phyloP scores from a whole-genome alignment of 1,140 invertebrate genomes.

The Zelostemma sp. region DNA sequence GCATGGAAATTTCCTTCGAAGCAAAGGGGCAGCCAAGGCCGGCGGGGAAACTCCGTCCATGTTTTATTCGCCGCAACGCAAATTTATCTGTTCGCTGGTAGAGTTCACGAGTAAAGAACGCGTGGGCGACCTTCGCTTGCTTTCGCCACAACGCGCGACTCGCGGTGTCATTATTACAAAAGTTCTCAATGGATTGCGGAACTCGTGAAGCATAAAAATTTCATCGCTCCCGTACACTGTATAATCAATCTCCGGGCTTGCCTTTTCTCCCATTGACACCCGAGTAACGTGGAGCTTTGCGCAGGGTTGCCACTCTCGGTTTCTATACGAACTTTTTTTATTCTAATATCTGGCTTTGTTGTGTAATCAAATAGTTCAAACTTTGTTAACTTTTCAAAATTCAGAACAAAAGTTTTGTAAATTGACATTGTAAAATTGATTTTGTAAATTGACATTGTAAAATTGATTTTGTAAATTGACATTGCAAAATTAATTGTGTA shows the following conservation, averaged over 20 bases:
- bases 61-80: background rate
- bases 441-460: no score
- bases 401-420: no score
- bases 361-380: no score
- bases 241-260: background rate
- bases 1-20: background rate
- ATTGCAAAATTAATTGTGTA: no score
- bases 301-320: no score
- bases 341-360: no score
- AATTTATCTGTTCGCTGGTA: background rate
- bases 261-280: background rate
- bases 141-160: slow-evolving; percentile 45
- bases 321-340: no score
- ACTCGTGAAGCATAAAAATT: background rate
- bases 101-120: slow-evolving; percentile 1
- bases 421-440: no score
- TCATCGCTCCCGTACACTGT: no score
- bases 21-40: background rate
- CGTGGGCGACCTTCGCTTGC: slow-evolving; percentile 36
- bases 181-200: slow-evolving; percentile 48
- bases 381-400: no score
- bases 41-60: background rate
- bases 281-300: no score
- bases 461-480: no score
- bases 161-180: slow-evolving; percentile 42